Percentiles rank a stretch among this genome's conserved stretches.
phyloP scores from a whole-genome alignment of 2,113 vertebrate species.

The Phoxinus phoxinus region DNA sequence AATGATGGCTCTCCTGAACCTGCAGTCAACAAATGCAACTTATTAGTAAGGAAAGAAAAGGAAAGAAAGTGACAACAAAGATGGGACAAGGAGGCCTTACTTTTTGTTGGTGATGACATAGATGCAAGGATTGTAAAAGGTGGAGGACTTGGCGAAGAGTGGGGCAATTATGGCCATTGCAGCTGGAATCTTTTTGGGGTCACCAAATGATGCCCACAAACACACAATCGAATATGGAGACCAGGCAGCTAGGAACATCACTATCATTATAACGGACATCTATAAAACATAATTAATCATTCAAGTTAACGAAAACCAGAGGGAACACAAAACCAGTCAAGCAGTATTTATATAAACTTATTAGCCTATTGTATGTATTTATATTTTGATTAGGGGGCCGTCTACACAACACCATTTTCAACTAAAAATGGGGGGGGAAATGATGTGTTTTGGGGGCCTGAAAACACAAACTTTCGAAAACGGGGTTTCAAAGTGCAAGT shows the following conservation, averaged over 20 bases:
- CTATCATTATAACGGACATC: conserved; percentile 97
- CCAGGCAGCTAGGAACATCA: conserved; percentile 96
- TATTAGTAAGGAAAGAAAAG: neutral
- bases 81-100: conserved; percentile 72
- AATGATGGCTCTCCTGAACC: conserved; percentile 90
- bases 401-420: too few species aligned
- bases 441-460: too few species aligned
- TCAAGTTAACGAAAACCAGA: neutral
- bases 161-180: conserved; percentile 94
- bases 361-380: too few species aligned
- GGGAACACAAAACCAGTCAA: neutral
- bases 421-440: too few species aligned
- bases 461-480: too few species aligned
- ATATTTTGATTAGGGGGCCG: too few species aligned
- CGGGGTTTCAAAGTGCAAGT: too few species aligned
- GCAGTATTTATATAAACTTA: neutral
- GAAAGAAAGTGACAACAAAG: neutral
- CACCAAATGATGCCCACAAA: conserved; percentile 94
- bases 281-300: conserved; percentile 65
- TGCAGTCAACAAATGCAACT: conserved; percentile 58
- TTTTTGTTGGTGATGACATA: conserved; percentile 95
- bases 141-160: conserved; percentile 98
- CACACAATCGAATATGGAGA: conserved; percentile 95
- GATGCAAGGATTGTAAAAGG: conserved; percentile 98
- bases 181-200: conserved; percentile 88